Conservation (phyloP, 2,888 invertebrate genomes). For the Tineola bisselliella region DNA sequence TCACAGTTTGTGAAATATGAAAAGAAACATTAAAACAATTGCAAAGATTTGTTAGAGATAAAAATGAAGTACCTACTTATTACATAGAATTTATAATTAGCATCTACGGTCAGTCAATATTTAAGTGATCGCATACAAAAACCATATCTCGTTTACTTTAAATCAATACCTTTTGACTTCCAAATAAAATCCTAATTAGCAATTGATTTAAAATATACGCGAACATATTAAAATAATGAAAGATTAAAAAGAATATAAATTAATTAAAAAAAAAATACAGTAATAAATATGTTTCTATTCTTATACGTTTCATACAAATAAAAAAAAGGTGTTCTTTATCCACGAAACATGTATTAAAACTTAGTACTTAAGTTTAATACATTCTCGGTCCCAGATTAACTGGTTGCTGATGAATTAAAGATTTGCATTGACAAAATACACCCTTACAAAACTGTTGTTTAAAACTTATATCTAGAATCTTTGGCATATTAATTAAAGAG, state of each 20-base stretch:
- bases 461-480: slow-evolving; percentile 57
- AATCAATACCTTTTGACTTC: neutral
- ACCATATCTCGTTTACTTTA: slow-evolving; percentile 19
- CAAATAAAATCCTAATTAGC: neutral
- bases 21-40: neutral
- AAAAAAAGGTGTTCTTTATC: slow-evolving; percentile 18
- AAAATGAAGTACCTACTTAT: slow-evolving; percentile 13
- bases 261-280: slow-evolving; percentile 30
- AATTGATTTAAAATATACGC: slow-evolving; percentile 38
- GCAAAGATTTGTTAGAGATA: neutral
- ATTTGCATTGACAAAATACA: no score
- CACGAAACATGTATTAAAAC: no score
- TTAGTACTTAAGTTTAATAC: no score
- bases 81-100: slow-evolving; percentile 37
- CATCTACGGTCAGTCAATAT: slow-evolving; percentile 55
- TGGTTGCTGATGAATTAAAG: no score
- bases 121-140: slow-evolving; percentile 46
- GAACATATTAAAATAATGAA: slow-evolving; percentile 17
- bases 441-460: no score
- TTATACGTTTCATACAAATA: slow-evolving; percentile 28
- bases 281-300: slow-evolving; percentile 65
- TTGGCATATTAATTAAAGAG: slow-evolving; percentile 39
- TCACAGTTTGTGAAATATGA: slow-evolving; percentile 2
- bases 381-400: no score
- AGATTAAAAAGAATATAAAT: neutral